A percentile compares a stretch with the other conserved stretches of the same genome.
Evolutionary conservation across 2,797 vertebrate species (phyloP).

Genomic region (Sus cebifrons): DNA sequence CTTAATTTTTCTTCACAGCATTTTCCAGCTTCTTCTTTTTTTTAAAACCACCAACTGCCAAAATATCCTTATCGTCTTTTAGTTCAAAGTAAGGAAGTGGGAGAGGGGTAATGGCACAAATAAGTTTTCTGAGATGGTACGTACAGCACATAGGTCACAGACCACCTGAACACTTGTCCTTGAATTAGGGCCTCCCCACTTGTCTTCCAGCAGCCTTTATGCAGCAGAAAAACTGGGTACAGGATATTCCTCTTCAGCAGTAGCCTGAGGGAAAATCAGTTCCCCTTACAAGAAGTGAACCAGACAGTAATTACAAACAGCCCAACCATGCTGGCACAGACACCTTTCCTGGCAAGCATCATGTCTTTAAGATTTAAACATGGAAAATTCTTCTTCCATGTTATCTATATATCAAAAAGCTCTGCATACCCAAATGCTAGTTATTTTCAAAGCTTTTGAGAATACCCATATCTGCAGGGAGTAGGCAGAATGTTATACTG

Average conservation of each 20-base stretch:
- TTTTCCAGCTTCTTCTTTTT: constrained; percentile 1
- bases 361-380: background rate
- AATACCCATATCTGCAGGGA: background rate
- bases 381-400: background rate
- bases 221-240: background rate
- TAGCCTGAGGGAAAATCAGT: background rate
- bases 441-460: constrained; percentile 53
- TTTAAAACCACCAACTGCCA: background rate
- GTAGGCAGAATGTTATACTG: background rate
- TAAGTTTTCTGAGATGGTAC: background rate
- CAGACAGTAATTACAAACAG: background rate
- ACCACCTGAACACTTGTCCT: background rate
- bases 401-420: background rate
- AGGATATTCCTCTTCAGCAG: background rate
- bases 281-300: background rate
- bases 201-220: background rate
- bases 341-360: background rate
- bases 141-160: background rate
- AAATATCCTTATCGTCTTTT: background rate
- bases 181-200: background rate
- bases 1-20: background rate
- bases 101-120: background rate
- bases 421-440: background rate
- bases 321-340: background rate
- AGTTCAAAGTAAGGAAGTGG: background rate